phyloP scores from a whole-genome alignment of 2,888 invertebrate genomes.

The Nematopogon swammerdamellus region DNA sequence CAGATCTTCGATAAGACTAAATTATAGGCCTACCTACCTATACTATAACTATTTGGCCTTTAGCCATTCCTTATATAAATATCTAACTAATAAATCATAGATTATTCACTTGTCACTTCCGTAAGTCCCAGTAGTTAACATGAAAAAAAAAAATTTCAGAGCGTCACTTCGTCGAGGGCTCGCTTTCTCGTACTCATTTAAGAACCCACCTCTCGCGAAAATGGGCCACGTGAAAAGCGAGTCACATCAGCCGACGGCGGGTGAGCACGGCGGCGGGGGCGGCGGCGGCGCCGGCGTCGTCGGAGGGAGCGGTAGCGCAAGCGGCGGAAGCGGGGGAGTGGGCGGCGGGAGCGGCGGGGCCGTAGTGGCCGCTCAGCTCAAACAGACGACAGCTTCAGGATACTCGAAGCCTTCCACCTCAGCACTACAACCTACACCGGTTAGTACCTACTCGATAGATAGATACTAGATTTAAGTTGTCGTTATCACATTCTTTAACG shows the following conservation, averaged over 20 bases:
- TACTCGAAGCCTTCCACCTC: slow-evolving; percentile 10
- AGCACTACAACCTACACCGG: neutral
- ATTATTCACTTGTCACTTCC: no score
- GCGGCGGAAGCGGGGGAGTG: no score
- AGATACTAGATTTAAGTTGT: no score
- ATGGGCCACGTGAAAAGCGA: slow-evolving; percentile 64
- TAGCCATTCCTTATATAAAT: no score
- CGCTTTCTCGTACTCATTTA: slow-evolving; percentile 69
- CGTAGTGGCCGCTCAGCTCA: slow-evolving; percentile 16
- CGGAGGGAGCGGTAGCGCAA: neutral
- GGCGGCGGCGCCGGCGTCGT: neutral
- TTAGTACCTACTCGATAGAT: no score
- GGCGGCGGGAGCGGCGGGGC: neutral
- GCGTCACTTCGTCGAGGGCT: slow-evolving; percentile 63
- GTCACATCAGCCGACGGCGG: slow-evolving; percentile 29
- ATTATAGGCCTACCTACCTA: no score
- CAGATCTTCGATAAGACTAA: no score
- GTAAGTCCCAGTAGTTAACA: no score
- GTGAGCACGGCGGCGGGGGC: neutral
- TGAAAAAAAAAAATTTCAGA: no score
- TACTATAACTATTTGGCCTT: no score
- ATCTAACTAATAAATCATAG: no score
- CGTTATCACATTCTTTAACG: no score
- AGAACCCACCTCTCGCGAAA: slow-evolving; percentile 79
- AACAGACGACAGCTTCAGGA: neutral